Percentiles rank a stretch among this genome's conserved stretches.
Conservation (phyloP, 37 sponge, comb jelly and placozoan species). For the Trichoplax adhaerens region DNA sequence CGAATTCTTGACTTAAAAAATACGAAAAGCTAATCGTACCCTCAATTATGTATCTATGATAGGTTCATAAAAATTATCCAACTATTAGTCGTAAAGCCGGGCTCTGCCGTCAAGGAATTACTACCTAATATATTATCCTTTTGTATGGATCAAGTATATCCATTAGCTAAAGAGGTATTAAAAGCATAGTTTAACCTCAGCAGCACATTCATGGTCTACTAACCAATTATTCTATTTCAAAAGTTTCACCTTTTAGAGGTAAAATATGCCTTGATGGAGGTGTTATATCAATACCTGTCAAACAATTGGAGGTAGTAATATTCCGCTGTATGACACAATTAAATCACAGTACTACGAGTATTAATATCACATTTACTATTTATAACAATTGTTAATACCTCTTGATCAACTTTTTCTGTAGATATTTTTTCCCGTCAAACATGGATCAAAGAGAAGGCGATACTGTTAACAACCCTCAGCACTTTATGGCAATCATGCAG, state of each 20-base stretch:
- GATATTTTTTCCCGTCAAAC: conserved; percentile 49
- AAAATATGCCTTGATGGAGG: conserved; percentile 37
- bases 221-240: conserved; percentile 3
- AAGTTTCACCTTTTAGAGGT: conserved; percentile 19
- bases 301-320: conserved; percentile 60
- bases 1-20: no score
- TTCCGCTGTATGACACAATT: no score
- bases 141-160: conserved; percentile 54
- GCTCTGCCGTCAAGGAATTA: conserved; percentile 11
- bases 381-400: no score
- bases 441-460: conserved; percentile 20
- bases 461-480: conserved; percentile 18
- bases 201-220: no score
- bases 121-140: conserved; percentile 53
- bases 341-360: no score
- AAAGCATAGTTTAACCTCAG: background rate
- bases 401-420: conserved; percentile 1
- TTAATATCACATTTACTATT: no score
- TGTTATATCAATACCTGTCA: conserved; percentile 40
- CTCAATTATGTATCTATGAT: background rate
- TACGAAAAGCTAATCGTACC: no score
- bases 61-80: conserved; percentile 53
- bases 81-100: conserved; percentile 27
- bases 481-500: conserved; percentile 69
- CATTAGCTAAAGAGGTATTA: conserved; percentile 27